phyloP scores from a whole-genome alignment of 2,113 vertebrate species.

The Myrmophylax atrothorax region DNA sequence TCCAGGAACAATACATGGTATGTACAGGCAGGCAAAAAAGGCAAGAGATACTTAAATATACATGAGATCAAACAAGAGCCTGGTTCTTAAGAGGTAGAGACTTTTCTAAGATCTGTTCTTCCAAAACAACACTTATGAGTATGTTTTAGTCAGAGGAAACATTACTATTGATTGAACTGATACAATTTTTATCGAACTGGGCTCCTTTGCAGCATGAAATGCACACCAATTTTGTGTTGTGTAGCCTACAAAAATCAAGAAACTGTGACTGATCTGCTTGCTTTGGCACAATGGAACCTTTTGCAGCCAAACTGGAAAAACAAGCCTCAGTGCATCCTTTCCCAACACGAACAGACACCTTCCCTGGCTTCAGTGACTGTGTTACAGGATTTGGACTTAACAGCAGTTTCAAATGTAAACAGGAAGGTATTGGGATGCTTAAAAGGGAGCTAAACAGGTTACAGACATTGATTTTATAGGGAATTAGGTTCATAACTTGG shows the following conservation, averaged over 20 bases:
- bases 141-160: constrained; percentile 7
- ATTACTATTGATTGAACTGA: constrained; percentile 36
- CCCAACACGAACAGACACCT: neutral
- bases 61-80: neutral
- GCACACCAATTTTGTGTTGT: neutral
- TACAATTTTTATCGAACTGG: neutral
- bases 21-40: neutral
- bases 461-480: neutral
- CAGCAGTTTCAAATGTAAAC: neutral
- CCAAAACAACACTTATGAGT: neutral
- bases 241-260: neutral
- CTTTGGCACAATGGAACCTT: neutral
- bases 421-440: neutral
- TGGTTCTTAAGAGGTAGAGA: neutral
- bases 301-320: neutral
- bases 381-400: neutral
- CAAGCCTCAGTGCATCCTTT: neutral
- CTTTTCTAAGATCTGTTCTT: neutral
- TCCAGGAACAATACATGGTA: constrained; percentile 15
- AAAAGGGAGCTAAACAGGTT: neutral
- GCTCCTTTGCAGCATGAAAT: neutral
- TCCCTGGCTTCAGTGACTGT: neutral
- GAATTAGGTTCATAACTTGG: neutral
- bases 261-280: neutral
- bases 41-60: neutral